phyloP scores from a whole-genome alignment of 1,140 invertebrate species.

The Anastatus disparis region DNA sequence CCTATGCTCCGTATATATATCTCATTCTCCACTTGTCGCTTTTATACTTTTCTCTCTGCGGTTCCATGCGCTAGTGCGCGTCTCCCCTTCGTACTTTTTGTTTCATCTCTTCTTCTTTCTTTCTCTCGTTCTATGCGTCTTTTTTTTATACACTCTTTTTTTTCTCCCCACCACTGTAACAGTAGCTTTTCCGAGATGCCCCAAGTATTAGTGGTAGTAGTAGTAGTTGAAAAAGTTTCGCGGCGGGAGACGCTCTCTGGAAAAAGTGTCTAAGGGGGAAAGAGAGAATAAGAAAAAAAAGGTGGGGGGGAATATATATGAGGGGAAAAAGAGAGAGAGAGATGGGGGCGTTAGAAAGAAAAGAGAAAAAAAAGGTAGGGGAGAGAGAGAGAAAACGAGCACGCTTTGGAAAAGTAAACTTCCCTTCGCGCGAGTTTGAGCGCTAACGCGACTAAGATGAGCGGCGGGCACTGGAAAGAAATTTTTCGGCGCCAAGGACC shows the following conservation, averaged over 20 bases:
- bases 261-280: constrained; percentile 18
- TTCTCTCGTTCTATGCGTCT: too few species aligned
- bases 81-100: not conserved
- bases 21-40: too few species aligned
- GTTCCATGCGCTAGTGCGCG: not conserved
- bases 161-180: too few species aligned
- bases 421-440: constrained; percentile 21
- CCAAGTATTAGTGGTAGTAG: not conserved
- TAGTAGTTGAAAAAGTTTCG: constrained; percentile 14
- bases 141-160: too few species aligned
- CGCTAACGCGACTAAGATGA: constrained; percentile 54
- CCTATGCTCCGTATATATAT: too few species aligned
- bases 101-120: not conserved
- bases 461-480: constrained; percentile 27
- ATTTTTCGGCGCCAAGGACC: constrained; percentile 49
- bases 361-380: too few species aligned
- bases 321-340: not conserved
- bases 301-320: not conserved
- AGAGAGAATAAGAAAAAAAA: not conserved
- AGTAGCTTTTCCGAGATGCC: constrained; percentile 7
- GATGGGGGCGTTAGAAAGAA: not conserved
- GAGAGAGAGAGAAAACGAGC: not conserved
- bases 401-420: constrained; percentile 42
- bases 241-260: not conserved
- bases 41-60: too few species aligned